Evolutionary conservation across 2,113 vertebrate genomes (phyloP), one percentile per base, ranked within the genome.

Genomic region (Emydura subglobosa): DNA sequence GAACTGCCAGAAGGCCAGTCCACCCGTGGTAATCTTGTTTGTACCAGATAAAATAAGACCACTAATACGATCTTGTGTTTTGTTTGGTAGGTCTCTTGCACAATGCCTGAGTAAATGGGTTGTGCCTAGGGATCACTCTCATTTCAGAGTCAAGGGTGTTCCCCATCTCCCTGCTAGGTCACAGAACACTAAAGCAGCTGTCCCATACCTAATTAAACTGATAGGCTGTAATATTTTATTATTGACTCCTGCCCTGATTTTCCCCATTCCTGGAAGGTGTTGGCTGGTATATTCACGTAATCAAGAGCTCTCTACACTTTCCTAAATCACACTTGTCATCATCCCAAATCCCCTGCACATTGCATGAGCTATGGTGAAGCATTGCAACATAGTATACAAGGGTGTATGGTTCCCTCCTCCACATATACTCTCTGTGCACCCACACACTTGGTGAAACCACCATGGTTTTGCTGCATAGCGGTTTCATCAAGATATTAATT

Each of bases 221-320:
- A 19, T 19, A 65, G 61, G 31, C 31, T 65, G 31, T 61, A 61
- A 61, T 31, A 61, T 51, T 51, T 53, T 29, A 53, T 10, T 51
- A 80, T 80, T 50, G n/a, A n/a, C 79, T 80, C 9, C 78, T 50
- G 49, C 10, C 72, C 22, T 5, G 1, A 24, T 51, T 44, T 82
- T 34, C 19, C 47, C 44, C 79, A 16, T 13, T 68, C 24, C 55
- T 92, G 29, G 0, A 21, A 94, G 83, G n/a, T 7, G 27, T 51
- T 82, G 54, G 31, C 11, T 2, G 31, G 31, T n/a, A 7, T 65
- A 65, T 7, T 17, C 91, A 2, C 0, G 0, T 5, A 22, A 59
- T 27, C 14, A 79, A 83, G 31, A 79, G 4, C 25, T 29, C 21
- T 53, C 51, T 53, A 27, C 27, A 2, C 94, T 91, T 95, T 87